Percentiles rank a stretch among this genome's conserved stretches.
These are phyloP conservation scores for Brachionus manjavacas DNA, from an alignment of 1,140 invertebrate species.

Conservation along the genomic window DNA sequence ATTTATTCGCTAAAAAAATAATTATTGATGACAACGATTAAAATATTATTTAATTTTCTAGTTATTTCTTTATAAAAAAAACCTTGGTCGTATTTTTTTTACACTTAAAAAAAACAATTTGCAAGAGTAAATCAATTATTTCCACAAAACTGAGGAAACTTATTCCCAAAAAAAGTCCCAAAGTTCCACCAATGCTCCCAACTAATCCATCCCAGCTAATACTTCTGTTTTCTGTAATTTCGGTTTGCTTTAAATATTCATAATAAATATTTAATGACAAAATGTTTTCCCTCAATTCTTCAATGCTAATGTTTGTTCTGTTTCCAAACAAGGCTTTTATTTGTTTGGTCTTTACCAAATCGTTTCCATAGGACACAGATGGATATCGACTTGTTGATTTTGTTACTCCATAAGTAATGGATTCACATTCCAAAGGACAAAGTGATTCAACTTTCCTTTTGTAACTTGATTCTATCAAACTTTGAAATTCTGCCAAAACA, in stretches of 20 bases:
- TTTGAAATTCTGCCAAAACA: neutral
- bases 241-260: neutral
- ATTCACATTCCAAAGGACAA: constrained; percentile 30
- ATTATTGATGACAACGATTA: no score
- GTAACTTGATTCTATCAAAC: neutral
- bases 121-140: neutral
- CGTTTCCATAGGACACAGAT: neutral
- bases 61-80: neutral
- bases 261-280: constrained; percentile 26
- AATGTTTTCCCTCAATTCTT: neutral
- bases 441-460: neutral
- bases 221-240: neutral
- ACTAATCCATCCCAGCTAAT: neutral
- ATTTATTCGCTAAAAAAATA: no score
- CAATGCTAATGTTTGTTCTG: neutral
- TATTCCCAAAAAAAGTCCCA: constrained; percentile 30
- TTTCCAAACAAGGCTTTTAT: neutral
- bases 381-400: neutral
- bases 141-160: neutral
- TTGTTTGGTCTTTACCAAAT: neutral
- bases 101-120: neutral
- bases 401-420: neutral
- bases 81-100: neutral
- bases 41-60: no score
- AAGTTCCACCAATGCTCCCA: neutral